Evolutionary conservation across 2,113 vertebrate genomes (phyloP).

Genomic region (Emydocephalus ijimae): DNA sequence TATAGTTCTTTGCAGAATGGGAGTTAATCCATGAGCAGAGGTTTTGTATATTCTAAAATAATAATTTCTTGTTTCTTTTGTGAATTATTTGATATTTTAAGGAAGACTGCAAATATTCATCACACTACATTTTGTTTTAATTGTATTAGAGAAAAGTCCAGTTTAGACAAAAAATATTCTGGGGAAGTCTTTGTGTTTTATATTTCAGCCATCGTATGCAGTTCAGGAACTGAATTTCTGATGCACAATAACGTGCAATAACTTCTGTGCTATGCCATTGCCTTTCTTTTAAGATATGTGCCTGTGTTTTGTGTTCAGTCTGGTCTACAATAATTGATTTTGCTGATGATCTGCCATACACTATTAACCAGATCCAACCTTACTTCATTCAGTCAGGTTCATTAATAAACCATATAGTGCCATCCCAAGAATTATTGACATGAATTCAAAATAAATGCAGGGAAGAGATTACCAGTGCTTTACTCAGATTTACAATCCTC

Average conservation of each 20-base stretch:
- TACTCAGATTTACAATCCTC: rapidly evolving
- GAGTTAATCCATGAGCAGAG: background rate
- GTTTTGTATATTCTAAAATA: background rate
- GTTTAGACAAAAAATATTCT: background rate
- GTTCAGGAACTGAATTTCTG: background rate
- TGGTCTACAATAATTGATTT: background rate
- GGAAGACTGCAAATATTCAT: background rate
- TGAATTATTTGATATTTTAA: background rate
- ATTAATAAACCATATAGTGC: background rate
- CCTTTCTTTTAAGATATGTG: background rate
- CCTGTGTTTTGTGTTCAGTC: background rate
- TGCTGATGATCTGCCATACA: background rate
- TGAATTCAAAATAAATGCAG: background rate
- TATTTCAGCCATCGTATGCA: background rate
- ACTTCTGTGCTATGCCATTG: background rate
- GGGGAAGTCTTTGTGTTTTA: background rate
- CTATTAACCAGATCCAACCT: background rate
- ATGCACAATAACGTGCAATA: background rate
- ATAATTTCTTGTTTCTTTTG: background rate
- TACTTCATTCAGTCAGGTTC: background rate
- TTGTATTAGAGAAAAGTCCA: background rate
- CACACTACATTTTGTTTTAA: background rate
- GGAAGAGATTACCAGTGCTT: background rate
- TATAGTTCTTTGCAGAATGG: background rate
- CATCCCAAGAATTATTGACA: background rate